Conservation (phyloP, 2,888 invertebrate genomes). For the Cantharis nigra region DNA sequence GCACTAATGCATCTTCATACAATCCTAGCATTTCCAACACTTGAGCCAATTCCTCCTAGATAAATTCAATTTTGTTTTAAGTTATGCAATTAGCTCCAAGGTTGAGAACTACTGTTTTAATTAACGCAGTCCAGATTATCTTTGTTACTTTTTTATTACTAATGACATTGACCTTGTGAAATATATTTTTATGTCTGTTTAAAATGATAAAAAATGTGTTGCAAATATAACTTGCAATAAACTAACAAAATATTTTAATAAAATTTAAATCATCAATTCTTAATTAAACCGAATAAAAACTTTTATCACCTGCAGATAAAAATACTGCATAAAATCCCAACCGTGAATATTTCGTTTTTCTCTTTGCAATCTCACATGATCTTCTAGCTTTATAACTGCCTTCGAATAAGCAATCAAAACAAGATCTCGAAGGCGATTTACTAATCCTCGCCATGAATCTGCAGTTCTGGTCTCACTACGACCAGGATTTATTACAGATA, state of each 20-base stretch:
- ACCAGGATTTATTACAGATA: constrained; percentile 89
- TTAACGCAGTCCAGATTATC: background rate
- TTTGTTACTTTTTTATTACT: background rate
- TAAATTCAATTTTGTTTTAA: background rate
- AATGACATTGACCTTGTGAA: background rate
- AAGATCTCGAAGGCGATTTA: constrained; percentile 81
- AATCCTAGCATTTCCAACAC: constrained; percentile 92
- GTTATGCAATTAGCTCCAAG: background rate
- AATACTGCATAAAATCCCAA: constrained; percentile 96
- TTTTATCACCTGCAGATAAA: constrained; percentile 77
- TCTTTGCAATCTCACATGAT: constrained; percentile 85
- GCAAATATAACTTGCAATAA: background rate
- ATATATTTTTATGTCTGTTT: background rate
- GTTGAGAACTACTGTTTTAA: background rate
- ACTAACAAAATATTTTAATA: constrained; percentile 24
- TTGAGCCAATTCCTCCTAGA: constrained; percentile 92
- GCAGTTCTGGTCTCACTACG: constrained; percentile 87
- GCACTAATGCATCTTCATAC: constrained; percentile 91
- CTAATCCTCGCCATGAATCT: constrained; percentile 87
- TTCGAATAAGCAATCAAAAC: constrained; percentile 86
- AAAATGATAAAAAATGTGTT: background rate
- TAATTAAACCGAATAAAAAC: constrained; percentile 33
- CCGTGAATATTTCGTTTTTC: constrained; percentile 87
- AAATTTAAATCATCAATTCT: background rate
- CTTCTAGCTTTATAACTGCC: constrained; percentile 84